Base-by-base conservation (phyloP, 2,797 vertebrate genomes). In the Lerista edwardsae region DNA sequence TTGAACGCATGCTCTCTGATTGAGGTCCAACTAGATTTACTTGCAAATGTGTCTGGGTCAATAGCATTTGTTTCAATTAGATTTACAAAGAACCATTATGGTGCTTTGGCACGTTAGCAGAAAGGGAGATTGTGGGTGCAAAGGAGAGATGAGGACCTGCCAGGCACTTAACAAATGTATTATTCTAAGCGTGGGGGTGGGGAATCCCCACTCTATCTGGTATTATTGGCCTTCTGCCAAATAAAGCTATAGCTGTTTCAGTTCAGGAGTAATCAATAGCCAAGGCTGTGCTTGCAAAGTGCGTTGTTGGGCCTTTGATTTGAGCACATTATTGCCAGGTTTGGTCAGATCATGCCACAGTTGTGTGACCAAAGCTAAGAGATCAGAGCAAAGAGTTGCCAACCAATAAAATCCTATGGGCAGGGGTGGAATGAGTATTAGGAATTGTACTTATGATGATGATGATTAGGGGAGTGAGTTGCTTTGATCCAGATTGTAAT, bases 11-110 rank as follows among this genome's bases (percentile, higher is more conserved):
- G 88, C 91, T 93, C 77, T 91, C 91, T 91, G 90, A 91, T 88
- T 91, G 85, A 88, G 86, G 86, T 89, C 84, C 82, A 87, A 87
- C 84, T 79, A 93, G 91, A 95, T 94, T 95, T 94, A 93, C 91
- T 95, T 95, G 90, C 92, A 95, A 93, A 95, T 92, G 83, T 86
- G 82, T 91, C 65, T 84, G 84, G 73, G 90, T 95, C 94, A 94
- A 90, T 93, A 90, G 39, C 84, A 87, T 96, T 96, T 95, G 93
- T 95, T 96, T 95, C 90, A 95, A 93, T 95, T 95, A 94, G 93
- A 91, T 95, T 94, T 94, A 92, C 91, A 93, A 91, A 86, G 87
- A 87, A 75, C 74, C 87, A 81, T 95, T 94, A 90, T 92, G 90
- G 87, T 64, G 64, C 88, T 94, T 91, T 92, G 86, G 82, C 36